Conservation (phyloP, 2,888 invertebrate genomes). For the Chaetogeoica ovagalla region DNA sequence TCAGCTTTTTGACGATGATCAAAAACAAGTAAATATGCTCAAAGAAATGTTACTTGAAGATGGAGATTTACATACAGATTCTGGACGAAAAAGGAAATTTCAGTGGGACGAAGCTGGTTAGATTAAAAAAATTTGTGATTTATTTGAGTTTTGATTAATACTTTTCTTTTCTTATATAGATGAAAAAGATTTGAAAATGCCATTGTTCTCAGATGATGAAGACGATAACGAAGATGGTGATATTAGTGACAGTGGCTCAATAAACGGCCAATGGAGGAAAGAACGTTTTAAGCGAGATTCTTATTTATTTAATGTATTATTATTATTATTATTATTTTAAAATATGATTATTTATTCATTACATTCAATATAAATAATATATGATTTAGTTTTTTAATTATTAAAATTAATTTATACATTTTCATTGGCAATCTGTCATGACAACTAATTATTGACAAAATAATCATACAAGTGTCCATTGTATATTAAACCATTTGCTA, state of each 20-base stretch:
- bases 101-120: constrained; percentile 80
- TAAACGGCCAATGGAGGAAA: constrained; percentile 75
- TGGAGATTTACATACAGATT: constrained; percentile 79
- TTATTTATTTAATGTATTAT: constrained; percentile 63
- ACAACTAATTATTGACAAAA: too few species aligned
- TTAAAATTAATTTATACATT: too few species aligned
- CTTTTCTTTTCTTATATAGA: constrained; percentile 59
- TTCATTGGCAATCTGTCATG: too few species aligned
- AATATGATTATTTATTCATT: not conserved
- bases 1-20: constrained; percentile 83
- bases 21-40: constrained; percentile 77
- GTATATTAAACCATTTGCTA: too few species aligned
- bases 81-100: constrained; percentile 77
- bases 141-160: not conserved
- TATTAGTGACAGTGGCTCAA: constrained; percentile 63
- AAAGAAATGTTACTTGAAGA: constrained; percentile 88
- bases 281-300: constrained; percentile 79
- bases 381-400: not conserved
- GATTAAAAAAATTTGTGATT: not conserved
- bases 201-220: constrained; percentile 43
- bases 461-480: too few species aligned
- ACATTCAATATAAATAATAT: not conserved
- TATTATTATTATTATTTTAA: not conserved
- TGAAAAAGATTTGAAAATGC: constrained; percentile 58
- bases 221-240: constrained; percentile 61